Conservation (phyloP, 2,113 vertebrate genomes). For the Gorsachius goisagi region DNA sequence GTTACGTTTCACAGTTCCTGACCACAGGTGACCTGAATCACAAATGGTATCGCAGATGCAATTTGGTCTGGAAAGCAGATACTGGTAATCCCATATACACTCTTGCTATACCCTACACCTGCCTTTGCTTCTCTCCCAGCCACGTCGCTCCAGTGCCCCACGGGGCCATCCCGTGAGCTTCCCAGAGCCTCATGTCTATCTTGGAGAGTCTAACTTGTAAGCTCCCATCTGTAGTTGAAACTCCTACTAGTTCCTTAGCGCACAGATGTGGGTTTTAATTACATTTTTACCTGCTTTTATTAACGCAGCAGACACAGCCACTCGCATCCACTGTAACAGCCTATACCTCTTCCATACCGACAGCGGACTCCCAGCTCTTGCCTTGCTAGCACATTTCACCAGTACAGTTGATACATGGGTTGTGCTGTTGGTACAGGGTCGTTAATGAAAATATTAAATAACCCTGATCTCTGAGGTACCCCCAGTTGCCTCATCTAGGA, state of each 20-base stretch:
- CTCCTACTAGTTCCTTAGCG: background rate
- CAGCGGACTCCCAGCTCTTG: background rate
- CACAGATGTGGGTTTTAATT: background rate
- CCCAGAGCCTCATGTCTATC: background rate
- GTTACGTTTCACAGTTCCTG: background rate
- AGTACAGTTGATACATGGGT: no score
- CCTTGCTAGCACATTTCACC: background rate
- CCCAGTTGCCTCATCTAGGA: background rate
- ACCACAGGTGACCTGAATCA: background rate
- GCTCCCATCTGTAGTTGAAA: background rate
- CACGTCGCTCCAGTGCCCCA: background rate
- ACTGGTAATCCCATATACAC: background rate
- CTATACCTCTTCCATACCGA: background rate
- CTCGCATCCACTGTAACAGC: background rate
- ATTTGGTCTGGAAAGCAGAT: background rate
- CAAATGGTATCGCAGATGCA: rapidly evolving
- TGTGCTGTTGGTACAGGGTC: background rate
- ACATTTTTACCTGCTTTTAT: background rate
- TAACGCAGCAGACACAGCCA: background rate
- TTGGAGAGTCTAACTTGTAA: background rate
- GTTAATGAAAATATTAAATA: background rate
- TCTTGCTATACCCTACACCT: background rate
- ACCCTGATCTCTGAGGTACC: background rate
- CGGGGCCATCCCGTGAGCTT: rapidly evolving
- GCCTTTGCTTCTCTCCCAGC: background rate